Base-by-base conservation (phyloP, 2,113 vertebrate genomes). In the Ceratotherium simum region DNA sequence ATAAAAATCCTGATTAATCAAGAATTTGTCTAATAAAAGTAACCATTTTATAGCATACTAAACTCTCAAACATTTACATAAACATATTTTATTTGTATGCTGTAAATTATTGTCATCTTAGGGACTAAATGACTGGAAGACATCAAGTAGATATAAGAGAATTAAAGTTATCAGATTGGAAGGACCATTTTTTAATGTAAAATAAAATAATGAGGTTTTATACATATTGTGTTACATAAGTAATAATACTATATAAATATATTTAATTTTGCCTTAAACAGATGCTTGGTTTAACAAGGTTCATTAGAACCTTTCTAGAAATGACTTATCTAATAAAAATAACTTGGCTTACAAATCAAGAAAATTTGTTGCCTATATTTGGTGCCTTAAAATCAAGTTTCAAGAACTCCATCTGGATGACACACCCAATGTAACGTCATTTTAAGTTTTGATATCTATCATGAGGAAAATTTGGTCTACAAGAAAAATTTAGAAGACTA, bases 351-450 rank as follows among this genome's bases (percentile, higher is more conserved):
- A 72, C 14, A 95, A 58, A 75, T 18, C 8, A 82, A 97, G 80
- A 80, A 94, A 76, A 96, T 80, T 73, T 21, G 76, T 75, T 98
- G 97, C 92, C 89, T 97, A 83, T 96, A 95, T 95, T 70, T 94
- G 83, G 69, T 82, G 56, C 70, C 98, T 98, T 98, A 96, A 98
- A 96, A 97, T 94, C 89, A 81, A 95, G 79, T 92, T 98, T 98
- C 84, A 98, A 95, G 95, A 98, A 98, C 96, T 97, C 78, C 95
- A 95, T 97, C 95, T 96, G 85, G 76, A 88, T 90, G 72, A 95
- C 88, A 97, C 33, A 93, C 58, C 62, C 90, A 95, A 70, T 90
- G 48, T 31, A 87, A 94, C 17, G 78, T 81, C 64, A 92, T 83
- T 97, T 98, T 96, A 98, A 96, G 95, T 91, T 95, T 65, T 97